phyloP scores from a whole-genome alignment of 2,797 vertebrate genomes.

The Cyprinodon diabolis region DNA sequence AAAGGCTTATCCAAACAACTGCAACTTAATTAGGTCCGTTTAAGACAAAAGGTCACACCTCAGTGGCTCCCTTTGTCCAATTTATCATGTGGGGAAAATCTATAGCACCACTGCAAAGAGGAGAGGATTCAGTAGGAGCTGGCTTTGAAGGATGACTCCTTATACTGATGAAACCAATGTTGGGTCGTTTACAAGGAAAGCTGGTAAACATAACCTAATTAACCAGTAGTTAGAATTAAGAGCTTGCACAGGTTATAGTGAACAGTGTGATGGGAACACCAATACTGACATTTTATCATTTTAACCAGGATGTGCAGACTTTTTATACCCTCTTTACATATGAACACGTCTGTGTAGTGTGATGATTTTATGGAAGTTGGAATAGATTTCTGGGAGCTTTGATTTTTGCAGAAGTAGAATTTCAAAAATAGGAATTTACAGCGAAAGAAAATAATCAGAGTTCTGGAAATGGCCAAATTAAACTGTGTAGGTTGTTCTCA shows the following conservation, averaged over 20 bases:
- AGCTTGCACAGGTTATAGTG: not conserved
- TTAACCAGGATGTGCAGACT: not conserved
- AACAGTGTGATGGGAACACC: too few species aligned
- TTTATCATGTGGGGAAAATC: slow-evolving; percentile 79
- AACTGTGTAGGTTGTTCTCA: slow-evolving; percentile 2
- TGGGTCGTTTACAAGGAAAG: slow-evolving; percentile 31
- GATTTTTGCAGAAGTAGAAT: not conserved
- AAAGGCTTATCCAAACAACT: slow-evolving; percentile 41
- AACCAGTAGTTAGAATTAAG: slow-evolving; percentile 19
- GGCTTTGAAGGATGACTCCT: slow-evolving; percentile 67
- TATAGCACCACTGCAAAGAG: slow-evolving; percentile 68
- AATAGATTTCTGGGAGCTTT: not conserved
- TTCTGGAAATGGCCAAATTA: not conserved
- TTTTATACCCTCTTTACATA: not conserved
- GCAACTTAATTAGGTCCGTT: slow-evolving; percentile 70
- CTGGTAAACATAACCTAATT: slow-evolving; percentile 39
- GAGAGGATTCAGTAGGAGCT: slow-evolving; percentile 59
- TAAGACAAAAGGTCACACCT: slow-evolving; percentile 70
- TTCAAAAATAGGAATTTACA: too few species aligned
- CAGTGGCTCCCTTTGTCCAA: slow-evolving; percentile 67
- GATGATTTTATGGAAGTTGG: not conserved
- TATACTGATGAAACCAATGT: slow-evolving; percentile 60
- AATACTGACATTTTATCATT: not conserved
- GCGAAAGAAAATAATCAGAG: not conserved
- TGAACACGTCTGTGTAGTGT: not conserved